These are phyloP conservation scores for Pandion haliaetus DNA, from an alignment of 2,113 vertebrate species.

Conservation along the genomic window DNA sequence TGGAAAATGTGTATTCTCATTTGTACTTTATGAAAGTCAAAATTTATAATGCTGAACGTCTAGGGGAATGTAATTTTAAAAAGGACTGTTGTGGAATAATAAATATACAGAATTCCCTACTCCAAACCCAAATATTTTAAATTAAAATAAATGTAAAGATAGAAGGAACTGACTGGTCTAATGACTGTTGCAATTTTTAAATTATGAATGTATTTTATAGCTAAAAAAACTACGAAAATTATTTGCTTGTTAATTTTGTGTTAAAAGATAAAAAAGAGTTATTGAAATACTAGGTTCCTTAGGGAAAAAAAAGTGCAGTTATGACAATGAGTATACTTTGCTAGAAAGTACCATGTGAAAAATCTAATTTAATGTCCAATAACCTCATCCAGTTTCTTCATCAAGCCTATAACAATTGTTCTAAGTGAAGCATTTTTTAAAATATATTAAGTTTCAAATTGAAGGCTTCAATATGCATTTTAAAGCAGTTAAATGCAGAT, in stretches of 20 bases:
- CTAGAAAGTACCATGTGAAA: neutral
- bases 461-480: neutral
- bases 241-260: neutral
- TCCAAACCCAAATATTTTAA: neutral
- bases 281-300: neutral
- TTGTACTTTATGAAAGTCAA: neutral
- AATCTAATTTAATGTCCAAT: neutral
- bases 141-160: neutral
- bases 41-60: neutral
- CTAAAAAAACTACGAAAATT: neutral
- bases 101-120: neutral
- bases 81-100: neutral
- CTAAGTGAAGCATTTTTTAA: neutral
- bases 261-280: neutral
- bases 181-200: neutral
- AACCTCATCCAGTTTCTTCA: neutral
- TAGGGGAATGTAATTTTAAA: neutral
- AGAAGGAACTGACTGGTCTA: neutral
- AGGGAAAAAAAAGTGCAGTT: neutral
- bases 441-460: neutral
- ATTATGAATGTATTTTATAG: neutral
- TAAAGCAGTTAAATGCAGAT: neutral
- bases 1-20: neutral
- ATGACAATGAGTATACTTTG: neutral
- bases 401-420: neutral